Base-by-base conservation (phyloP, 2,113 vertebrate genomes). In the Nettapus auritus region DNA sequence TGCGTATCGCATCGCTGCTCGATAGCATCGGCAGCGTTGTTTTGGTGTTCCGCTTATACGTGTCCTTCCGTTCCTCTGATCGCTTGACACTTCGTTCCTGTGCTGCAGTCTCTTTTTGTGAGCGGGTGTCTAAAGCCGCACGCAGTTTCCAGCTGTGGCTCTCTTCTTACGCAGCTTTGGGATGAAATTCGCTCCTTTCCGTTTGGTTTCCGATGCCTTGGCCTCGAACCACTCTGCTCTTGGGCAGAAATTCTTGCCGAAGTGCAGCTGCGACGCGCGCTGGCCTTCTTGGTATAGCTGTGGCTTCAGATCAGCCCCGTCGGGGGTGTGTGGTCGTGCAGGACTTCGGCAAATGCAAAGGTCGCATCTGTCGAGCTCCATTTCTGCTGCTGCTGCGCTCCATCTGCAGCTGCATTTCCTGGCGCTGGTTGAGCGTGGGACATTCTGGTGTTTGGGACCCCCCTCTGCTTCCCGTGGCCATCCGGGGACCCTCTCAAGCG, bases 311-410 rank as follows among this genome's bases (percentile, higher is more conserved):
- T 33, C 1, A 5, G 33, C 57, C 16, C 5, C 0, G 20, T 26
- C 1, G 11, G 34, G 28, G 4, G 6, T 3, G 15, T 2, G 33
- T 0, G 2, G 18, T 26, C 0, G 0, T 9, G n/a, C 36, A 7
- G 60, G 73, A 11, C 46, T 70, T 36, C 3, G 31, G 53, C 67
- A 46, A 29, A 9, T 8, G 56, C 79, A 34, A 0, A 79, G 33
- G 21, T 40, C 6, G 34, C 25, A 1, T 67, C 33, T 33, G 57
- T 18, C 46, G n/a, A 9, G 7, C 8, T 33, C 31, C 23, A 0
- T 21, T 50, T 53, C 70, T 62, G 56, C 86, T 63, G 60, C 76
- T 4, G 22, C 63, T 40, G 18, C 3, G 1, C 36, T 40, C 11
- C 16, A 22, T 31, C 67, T 55, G 56, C 52, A n/a, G 64, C 46